phyloP scores from a whole-genome alignment of 2,113 vertebrate genomes.

The Piaya cayana region DNA sequence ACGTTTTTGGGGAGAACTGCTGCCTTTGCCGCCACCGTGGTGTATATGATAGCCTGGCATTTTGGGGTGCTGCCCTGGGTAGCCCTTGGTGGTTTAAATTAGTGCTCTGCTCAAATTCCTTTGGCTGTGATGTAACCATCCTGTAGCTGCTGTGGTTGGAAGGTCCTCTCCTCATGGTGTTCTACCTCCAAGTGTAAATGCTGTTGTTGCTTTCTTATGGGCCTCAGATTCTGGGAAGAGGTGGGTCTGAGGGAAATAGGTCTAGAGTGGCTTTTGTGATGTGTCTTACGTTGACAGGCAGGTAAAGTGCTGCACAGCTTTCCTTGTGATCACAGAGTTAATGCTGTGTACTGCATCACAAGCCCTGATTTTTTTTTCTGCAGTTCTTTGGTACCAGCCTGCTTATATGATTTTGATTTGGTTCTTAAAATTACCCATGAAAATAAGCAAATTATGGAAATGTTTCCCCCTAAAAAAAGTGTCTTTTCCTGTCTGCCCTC shows the following conservation, averaged over 20 bases:
- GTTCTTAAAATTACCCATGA: not conserved
- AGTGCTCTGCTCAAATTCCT: not conserved
- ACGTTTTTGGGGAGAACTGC: not conserved
- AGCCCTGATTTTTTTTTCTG: not conserved
- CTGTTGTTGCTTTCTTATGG: rapidly evolving
- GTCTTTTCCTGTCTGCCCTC: not conserved
- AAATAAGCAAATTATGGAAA: not conserved
- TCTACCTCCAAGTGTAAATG: not conserved
- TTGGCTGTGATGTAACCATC: not conserved
- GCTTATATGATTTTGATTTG: not conserved
- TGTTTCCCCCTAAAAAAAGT: not conserved
- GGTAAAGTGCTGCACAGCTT: not conserved
- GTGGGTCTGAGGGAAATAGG: not conserved
- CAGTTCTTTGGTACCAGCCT: not conserved
- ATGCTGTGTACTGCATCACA: not conserved
- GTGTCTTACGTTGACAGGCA: rapidly evolving
- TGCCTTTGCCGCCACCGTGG: not conserved
- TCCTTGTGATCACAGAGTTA: not conserved
- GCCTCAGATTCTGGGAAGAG: not conserved
- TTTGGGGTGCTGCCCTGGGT: not conserved
- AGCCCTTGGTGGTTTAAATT: not conserved
- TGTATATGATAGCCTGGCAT: not conserved
- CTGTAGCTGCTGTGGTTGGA: not conserved
- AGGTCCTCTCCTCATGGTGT: not conserved
- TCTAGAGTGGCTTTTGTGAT: not conserved